phyloP scores from a whole-genome alignment of 2,888 invertebrate species.

The Drosophila lacicola region DNA sequence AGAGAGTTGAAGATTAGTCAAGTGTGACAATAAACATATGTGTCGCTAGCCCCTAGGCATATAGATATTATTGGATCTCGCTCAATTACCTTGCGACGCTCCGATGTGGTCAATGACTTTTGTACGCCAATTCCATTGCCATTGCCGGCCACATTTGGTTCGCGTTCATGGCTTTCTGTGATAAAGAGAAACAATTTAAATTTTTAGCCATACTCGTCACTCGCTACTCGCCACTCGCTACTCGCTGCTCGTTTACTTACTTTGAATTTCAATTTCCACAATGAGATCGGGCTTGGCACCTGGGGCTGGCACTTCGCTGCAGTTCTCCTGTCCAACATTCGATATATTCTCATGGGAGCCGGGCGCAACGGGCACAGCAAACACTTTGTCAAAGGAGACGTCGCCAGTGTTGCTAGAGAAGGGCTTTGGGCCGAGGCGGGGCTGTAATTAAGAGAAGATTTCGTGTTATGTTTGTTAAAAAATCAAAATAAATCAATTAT shows the following conservation, averaged over 20 bases:
- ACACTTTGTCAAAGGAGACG: conserved; percentile 92
- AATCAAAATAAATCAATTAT: background rate
- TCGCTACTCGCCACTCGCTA: background rate
- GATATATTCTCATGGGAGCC: conserved; percentile 84
- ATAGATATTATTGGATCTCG: background rate
- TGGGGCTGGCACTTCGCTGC: conserved; percentile 36
- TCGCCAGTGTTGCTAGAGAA: conserved; percentile 92
- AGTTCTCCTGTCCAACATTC: conserved; percentile 58
- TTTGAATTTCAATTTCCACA: conserved; percentile 86
- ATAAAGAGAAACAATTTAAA: background rate
- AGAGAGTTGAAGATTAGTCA: conserved; percentile 52
- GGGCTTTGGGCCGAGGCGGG: conserved; percentile 93
- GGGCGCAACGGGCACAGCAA: conserved; percentile 91
- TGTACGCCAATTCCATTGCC: conserved; percentile 86
- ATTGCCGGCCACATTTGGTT: conserved; percentile 40
- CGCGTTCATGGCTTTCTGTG: conserved; percentile 58
- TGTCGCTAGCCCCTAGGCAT: background rate
- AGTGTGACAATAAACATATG: conserved; percentile 8
- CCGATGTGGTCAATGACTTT: conserved; percentile 92
- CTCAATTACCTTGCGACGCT: conserved; percentile 88
- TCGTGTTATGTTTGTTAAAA: background rate
- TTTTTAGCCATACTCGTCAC: background rate
- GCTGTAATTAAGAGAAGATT: conserved; percentile 86
- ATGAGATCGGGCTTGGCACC: conserved; percentile 82
- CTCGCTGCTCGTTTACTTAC: conserved; percentile 80